Percentiles rank a stretch among this genome's conserved stretches.
These are phyloP conservation scores for Mus spretus DNA, from an alignment of 2,797 vertebrate genomes.

Conservation along the genomic window DNA sequence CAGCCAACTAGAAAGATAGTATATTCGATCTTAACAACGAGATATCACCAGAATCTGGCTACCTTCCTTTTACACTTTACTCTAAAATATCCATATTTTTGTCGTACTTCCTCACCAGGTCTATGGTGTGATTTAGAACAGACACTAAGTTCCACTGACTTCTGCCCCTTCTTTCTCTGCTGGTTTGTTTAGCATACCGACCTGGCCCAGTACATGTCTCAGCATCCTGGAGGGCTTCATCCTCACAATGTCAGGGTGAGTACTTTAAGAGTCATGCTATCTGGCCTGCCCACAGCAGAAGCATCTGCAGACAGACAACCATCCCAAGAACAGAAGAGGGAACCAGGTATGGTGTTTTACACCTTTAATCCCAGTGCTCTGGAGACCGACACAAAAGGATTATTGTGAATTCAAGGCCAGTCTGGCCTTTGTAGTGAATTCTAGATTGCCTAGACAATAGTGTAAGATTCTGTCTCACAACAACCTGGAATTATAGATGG, in stretches of 20 bases:
- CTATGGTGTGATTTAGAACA: neutral
- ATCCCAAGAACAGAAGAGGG: neutral
- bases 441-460: neutral
- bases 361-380: neutral
- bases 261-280: neutral
- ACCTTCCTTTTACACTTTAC: neutral
- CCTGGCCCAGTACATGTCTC: conserved; percentile 93
- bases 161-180: conserved; percentile 63
- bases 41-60: conserved; percentile 21
- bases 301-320: conserved; percentile 32
- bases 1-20: conserved; percentile 9
- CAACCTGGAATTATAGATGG: neutral
- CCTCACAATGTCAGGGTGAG: conserved; percentile 92
- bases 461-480: neutral
- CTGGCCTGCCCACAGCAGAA: conserved; percentile 4
- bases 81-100: neutral
- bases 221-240: conserved; percentile 94
- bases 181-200: conserved; percentile 92
- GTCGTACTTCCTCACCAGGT: neutral
- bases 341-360: neutral
- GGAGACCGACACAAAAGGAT: neutral
- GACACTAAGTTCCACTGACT: neutral
- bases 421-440: neutral
- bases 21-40: neutral
- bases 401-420: neutral